These are phyloP conservation scores for Alouatta caraya DNA, from an alignment of 2,797 vertebrate species.

Conservation along the genomic window DNA sequence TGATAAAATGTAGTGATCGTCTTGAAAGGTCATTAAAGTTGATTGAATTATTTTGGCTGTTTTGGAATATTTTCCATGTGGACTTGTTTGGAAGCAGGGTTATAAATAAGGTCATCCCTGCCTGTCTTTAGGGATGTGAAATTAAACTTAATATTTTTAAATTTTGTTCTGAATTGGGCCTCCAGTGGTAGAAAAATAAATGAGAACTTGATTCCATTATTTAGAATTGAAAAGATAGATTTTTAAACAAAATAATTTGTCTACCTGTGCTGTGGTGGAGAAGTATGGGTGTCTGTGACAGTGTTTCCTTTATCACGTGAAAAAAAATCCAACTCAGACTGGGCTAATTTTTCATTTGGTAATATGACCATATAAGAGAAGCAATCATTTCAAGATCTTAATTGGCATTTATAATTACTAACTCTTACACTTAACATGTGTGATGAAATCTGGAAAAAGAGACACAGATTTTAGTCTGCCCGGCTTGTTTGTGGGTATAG, in stretches of 20 bases:
- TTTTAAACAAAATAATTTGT: conserved; percentile 4
- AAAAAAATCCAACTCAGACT: not conserved
- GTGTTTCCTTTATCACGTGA: not conserved
- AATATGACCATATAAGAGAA: not conserved
- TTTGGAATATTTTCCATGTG: not conserved
- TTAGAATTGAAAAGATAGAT: not conserved
- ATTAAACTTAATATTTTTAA: not conserved
- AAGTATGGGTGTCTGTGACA: not conserved
- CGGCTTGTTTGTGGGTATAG: not conserved
- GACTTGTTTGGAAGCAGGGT: not conserved
- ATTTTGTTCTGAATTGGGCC: not conserved
- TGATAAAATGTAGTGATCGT: not conserved
- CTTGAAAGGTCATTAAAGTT: not conserved
- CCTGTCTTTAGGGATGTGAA: not conserved
- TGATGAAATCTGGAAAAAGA: not conserved
- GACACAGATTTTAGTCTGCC: not conserved
- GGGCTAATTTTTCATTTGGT: not conserved
- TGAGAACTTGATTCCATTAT: not conserved
- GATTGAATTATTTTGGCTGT: not conserved
- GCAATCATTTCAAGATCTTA: not conserved
- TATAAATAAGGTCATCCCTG: not conserved
- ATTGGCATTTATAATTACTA: not conserved
- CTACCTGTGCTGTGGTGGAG: not conserved
- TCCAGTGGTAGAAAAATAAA: not conserved
- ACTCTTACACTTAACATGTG: not conserved